phyloP scores from a whole-genome alignment of 2,113 vertebrate genomes.

The Guaruba guarouba region DNA sequence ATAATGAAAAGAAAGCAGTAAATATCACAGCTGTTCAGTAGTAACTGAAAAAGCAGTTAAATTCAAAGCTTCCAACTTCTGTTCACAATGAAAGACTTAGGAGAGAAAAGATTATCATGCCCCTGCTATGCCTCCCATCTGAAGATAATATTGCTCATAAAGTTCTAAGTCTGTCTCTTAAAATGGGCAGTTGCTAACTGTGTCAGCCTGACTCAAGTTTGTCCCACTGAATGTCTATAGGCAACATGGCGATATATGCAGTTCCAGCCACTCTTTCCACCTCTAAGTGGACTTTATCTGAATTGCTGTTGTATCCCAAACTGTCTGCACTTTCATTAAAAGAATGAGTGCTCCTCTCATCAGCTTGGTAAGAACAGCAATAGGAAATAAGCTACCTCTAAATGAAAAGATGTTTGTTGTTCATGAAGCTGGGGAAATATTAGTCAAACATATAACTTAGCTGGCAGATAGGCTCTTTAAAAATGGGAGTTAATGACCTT shows the following conservation, averaged over 20 bases:
- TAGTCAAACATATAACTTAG: not conserved
- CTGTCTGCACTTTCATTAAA: not conserved
- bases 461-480: not conserved
- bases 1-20: not conserved
- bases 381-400: not conserved
- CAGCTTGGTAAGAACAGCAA: not conserved
- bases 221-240: not conserved
- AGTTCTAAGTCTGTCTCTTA: not conserved
- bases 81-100: not conserved
- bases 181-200: not conserved
- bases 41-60: not conserved
- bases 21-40: not conserved
- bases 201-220: not conserved
- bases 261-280: not conserved
- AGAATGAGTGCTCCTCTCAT: not conserved
- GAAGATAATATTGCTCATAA: not conserved
- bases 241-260: not conserved
- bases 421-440: not conserved
- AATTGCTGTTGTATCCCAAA: not conserved
- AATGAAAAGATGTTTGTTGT: not conserved
- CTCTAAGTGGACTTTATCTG: not conserved
- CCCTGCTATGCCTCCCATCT: not conserved
- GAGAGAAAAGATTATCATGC: not conserved
- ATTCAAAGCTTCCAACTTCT: not conserved
- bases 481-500: not conserved